Evolutionary conservation across 2,113 vertebrate species (phyloP).

Genomic region (Lepisosteus oculatus): DNA sequence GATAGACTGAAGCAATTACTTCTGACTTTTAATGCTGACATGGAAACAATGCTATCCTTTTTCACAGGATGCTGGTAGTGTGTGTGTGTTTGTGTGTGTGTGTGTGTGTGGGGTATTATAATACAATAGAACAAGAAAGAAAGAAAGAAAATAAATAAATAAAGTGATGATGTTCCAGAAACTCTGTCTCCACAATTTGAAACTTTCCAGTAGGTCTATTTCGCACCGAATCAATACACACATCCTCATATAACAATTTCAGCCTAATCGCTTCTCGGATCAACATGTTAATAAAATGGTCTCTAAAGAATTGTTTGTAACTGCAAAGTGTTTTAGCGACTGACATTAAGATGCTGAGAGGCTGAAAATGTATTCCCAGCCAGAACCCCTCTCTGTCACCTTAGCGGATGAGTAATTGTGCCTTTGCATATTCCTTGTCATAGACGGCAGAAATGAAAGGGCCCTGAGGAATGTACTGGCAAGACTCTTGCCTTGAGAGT

Average conservation of each 20-base stretch:
- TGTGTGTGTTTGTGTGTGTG: slow-evolving; percentile 44
- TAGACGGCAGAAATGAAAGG: slow-evolving; percentile 84
- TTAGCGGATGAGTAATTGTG: slow-evolving; percentile 89
- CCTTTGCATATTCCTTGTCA: slow-evolving; percentile 93
- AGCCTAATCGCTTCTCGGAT: slow-evolving; percentile 60
- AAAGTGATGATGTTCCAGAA: slow-evolving; percentile 47
- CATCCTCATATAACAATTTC: slow-evolving; percentile 48
- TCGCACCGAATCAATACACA: slow-evolving; percentile 60
- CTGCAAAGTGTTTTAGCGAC: slow-evolving; percentile 75
- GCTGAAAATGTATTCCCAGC: slow-evolving; percentile 74
- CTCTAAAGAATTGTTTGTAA: slow-evolving; percentile 84
- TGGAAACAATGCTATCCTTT: slow-evolving; percentile 38
- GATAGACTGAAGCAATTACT: slow-evolving; percentile 74
- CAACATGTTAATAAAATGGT: slow-evolving; percentile 73
- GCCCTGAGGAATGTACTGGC: slow-evolving; percentile 84
- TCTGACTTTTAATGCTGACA: slow-evolving; percentile 48
- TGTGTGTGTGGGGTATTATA: slow-evolving; percentile 59
- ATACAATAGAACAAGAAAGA: slow-evolving; percentile 53
- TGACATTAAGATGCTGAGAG: slow-evolving; percentile 76
- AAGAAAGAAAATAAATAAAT: slow-evolving; percentile 35
- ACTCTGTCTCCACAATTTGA: slow-evolving; percentile 39
- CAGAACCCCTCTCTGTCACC: slow-evolving; percentile 84
- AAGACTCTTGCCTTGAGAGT: slow-evolving; percentile 77
- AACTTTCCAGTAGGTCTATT: slow-evolving; percentile 53
- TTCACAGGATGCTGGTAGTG: slow-evolving; percentile 32